Base-by-base conservation (phyloP, 2,888 invertebrate species). In the Dryadula phaetusa region DNA sequence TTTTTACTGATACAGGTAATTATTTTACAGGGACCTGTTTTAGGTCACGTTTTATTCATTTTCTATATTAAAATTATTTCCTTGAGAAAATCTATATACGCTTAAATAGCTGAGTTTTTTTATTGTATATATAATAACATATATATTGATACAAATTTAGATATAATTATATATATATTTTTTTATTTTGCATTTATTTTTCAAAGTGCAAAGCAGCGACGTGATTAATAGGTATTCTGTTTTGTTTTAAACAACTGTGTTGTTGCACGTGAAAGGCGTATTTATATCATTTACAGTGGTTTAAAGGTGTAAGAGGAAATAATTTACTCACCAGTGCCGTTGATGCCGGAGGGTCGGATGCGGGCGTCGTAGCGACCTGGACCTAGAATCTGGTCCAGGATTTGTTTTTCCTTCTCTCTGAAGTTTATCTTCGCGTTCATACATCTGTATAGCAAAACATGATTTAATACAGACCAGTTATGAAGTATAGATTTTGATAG, bases 351-450 rank as follows among this genome's bases (percentile, higher is more conserved):
- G 64, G 98, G 98, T 84, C 98, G 94, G 86, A 98, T 98, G 82
- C 98, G 94, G 75, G 98, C 97, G 93, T 98, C 98, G 94, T 98
- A 98, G 77, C 96, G 94, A 76, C 97, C 97, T 72, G 96, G 96
- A 74, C 98, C 98, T 83, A 98, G 94, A 90, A 98, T 98, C 93
- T 96, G 96, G 92, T 98, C 98, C 90, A 98, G 93, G 81, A 98
- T 97, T 93, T 97, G 96, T 90, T 98, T 98, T 93, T 98, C 98
- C 92, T 97, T 97, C 93, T 97, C 97, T 80, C 98, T 95, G 94
- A 97, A 98, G 94, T 98, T 98, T 88, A 96, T 95, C 94, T 96
- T 96, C 83, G 93, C 95, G 91, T 95, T 95, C 93, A 95, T 94
- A 92, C 96, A 96, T 94, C 96, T 96, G 93, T 20, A 46, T 25